Conservation (phyloP, 2,797 vertebrate genomes). For the Uromys caudimaculatus region DNA sequence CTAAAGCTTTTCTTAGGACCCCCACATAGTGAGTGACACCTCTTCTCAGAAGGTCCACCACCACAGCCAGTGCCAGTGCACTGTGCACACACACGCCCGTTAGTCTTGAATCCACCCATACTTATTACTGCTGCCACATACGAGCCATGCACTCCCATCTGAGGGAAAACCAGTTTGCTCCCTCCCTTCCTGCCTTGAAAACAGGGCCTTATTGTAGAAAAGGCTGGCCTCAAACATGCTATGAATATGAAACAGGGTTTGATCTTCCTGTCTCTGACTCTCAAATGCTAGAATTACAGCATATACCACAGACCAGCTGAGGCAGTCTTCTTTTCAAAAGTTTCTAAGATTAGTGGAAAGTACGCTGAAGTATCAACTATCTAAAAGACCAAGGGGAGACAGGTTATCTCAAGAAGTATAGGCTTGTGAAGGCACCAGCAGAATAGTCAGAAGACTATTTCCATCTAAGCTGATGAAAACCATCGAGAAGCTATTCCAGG, state of each 20-base stretch:
- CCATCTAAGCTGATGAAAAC: background rate
- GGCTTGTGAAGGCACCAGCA: background rate
- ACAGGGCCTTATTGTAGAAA: background rate
- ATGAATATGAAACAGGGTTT: background rate
- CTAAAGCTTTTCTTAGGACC: background rate
- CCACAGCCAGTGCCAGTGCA: background rate
- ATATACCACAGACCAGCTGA: background rate
- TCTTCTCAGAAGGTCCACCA: background rate
- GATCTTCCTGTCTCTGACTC: background rate
- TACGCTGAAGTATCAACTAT: background rate
- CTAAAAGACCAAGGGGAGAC: background rate
- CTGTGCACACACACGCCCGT: background rate
- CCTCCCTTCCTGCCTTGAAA: background rate
- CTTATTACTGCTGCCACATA: background rate
- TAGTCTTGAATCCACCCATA: background rate
- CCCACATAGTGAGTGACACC: background rate
- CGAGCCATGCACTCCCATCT: background rate
- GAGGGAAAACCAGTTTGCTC: background rate
- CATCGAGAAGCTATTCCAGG: conserved; percentile 22
- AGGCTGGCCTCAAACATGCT: background rate
- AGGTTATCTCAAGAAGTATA: conserved; percentile 32
- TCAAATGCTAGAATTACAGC: background rate
- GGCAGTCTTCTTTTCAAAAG: background rate
- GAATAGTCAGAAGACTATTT: background rate
- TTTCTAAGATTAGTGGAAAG: conserved; percentile 17